Evolutionary conservation across 1,140 invertebrate species (phyloP).

Genomic region (Pararge aegeria): DNA sequence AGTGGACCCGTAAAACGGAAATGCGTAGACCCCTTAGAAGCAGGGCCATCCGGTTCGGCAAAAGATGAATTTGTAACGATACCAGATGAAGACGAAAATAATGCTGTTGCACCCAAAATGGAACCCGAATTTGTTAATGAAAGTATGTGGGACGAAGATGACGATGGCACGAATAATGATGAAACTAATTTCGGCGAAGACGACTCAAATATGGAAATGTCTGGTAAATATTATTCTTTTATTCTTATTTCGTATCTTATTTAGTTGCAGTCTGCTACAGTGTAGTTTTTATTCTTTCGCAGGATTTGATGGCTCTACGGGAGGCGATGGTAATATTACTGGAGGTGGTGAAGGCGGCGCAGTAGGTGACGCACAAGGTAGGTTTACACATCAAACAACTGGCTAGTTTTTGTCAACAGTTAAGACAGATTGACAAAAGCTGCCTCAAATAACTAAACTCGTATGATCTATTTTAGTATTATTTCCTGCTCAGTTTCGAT

Average conservation of each 20-base stretch:
- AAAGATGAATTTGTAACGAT: slow-evolving; percentile 80
- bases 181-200: slow-evolving; percentile 80
- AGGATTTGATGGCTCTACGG: slow-evolving; percentile 78
- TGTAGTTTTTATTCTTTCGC: neutral
- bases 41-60: slow-evolving; percentile 74
- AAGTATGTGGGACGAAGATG: slow-evolving; percentile 79
- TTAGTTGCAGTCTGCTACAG: slow-evolving; percentile 15
- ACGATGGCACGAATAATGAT: slow-evolving; percentile 78
- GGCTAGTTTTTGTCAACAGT: slow-evolving; percentile 32
- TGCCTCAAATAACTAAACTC: slow-evolving; percentile 24
- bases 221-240: slow-evolving; percentile 57
- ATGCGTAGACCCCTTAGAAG: slow-evolving; percentile 79
- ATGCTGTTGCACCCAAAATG: slow-evolving; percentile 78
- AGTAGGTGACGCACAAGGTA: slow-evolving; percentile 80
- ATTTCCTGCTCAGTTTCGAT: neutral
- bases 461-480: slow-evolving; percentile 32
- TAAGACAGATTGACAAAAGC: slow-evolving; percentile 23
- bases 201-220: slow-evolving; percentile 80
- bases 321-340: slow-evolving; percentile 76
- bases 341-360: slow-evolving; percentile 76
- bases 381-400: slow-evolving; percentile 57
- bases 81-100: slow-evolving; percentile 78
- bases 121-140: slow-evolving; percentile 80
- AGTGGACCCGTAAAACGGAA: slow-evolving; percentile 78
- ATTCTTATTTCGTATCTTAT: neutral